Conservation (phyloP, 2,888 invertebrate species). For the Nomada fucata region DNA sequence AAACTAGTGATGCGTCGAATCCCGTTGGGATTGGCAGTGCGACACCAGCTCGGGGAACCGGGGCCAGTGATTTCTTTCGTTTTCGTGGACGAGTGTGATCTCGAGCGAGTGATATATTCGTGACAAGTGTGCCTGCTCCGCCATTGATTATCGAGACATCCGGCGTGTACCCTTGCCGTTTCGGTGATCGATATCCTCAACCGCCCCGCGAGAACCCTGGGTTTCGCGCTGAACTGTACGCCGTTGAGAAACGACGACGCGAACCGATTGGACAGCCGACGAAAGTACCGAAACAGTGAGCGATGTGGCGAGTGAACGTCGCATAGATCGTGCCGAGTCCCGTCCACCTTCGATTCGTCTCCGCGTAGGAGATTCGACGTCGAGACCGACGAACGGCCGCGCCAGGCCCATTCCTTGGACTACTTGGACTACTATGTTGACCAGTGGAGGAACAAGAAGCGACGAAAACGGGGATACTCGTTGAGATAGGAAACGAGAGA, state of each 20-base stretch:
- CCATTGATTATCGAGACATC: not conserved
- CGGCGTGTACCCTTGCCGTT: not conserved
- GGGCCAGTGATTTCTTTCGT: conserved; percentile 14
- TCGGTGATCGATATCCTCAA: not conserved
- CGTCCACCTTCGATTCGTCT: not conserved
- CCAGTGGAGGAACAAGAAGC: conserved; percentile 41
- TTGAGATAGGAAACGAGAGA: conserved; percentile 35
- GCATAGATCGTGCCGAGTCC: not conserved
- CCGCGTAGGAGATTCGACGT: not conserved
- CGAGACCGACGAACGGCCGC: conserved; percentile 16
- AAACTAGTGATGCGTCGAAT: conserved; percentile 16
- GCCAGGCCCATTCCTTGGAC: not conserved
- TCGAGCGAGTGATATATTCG: conserved; percentile 20
- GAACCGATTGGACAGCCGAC: conserved; percentile 15
- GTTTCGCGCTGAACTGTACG: conserved; percentile 4
- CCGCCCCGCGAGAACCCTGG: not conserved
- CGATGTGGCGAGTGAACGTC: conserved; percentile 39
- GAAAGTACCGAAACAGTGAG: not conserved
- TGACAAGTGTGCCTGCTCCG: conserved; percentile 31
- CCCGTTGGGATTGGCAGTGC: conserved; percentile 39
- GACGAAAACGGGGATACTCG: conserved; percentile 61
- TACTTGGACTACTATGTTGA: conserved; percentile 59
- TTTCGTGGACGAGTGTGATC: conserved; percentile 34
- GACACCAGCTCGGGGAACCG: conserved; percentile 3
- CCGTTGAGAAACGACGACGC: not conserved